Percentiles rank a stretch among this genome's conserved stretches.
These are phyloP conservation scores for Paradoxurus hermaphroditus DNA, from an alignment of 2,113 vertebrate genomes.

Conservation along the genomic window DNA sequence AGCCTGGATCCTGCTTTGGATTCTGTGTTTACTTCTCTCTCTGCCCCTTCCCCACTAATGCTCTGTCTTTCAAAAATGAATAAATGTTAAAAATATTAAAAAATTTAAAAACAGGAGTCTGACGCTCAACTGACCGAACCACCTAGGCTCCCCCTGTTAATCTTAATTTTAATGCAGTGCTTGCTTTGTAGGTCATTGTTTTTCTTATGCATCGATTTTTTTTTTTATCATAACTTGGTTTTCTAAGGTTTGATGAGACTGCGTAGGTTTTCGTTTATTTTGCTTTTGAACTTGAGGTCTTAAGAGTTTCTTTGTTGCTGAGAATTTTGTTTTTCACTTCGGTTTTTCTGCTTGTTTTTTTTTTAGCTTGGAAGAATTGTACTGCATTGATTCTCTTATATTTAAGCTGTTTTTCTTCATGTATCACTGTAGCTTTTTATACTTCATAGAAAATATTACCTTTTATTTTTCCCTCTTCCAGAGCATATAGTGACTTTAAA, in stretches of 20 bases:
- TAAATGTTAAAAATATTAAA: no score
- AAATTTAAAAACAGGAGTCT: no score
- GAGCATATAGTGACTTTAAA: not conserved
- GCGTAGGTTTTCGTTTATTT: not conserved
- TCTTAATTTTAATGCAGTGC: not conserved
- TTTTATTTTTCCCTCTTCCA: not conserved
- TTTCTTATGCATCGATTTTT: not conserved
- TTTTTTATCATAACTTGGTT: fast-evolving
- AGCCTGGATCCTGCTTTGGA: no score
- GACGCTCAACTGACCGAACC: no score
- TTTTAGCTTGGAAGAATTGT: not conserved
- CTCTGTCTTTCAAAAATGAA: no score
- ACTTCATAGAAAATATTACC: not conserved
- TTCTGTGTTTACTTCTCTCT: no score
- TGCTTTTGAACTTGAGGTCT: not conserved
- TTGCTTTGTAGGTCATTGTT: not conserved
- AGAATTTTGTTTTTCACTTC: not conserved
- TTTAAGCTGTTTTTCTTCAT: not conserved
- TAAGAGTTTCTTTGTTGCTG: not conserved
- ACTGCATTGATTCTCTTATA: not conserved
- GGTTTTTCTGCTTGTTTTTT: not conserved
- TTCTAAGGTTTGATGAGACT: not conserved
- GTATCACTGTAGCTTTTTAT: not conserved
- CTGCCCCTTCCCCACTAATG: no score
- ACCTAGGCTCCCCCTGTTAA: no score